These are phyloP conservation scores for Aselliscus stoliczkanus DNA, from an alignment of 2,797 vertebrate species.

Conservation along the genomic window DNA sequence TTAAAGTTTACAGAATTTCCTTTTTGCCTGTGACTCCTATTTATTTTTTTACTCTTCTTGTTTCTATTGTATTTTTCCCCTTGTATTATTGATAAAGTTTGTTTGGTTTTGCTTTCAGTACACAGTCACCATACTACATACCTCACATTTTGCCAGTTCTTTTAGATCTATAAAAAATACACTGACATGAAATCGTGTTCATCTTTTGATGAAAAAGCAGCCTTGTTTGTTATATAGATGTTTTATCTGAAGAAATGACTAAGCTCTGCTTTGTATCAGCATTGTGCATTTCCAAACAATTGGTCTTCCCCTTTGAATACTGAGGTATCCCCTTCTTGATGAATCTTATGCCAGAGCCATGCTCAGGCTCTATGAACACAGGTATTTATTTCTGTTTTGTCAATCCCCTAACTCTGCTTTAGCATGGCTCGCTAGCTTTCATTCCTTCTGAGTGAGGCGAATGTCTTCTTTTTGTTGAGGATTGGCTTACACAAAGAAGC, in stretches of 20 bases:
- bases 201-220: slow-evolving; percentile 23
- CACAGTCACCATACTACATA: neutral
- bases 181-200: neutral
- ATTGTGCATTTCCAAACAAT: neutral
- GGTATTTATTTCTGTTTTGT: no score
- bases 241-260: slow-evolving; percentile 7
- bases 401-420: no score
- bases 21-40: neutral
- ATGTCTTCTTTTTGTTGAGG: neutral
- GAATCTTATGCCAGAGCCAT: neutral
- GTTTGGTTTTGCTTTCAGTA: neutral
- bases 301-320: slow-evolving; percentile 10
- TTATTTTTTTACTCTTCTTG: neutral
- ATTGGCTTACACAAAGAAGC: neutral
- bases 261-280: slow-evolving; percentile 10
- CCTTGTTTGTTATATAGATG: neutral
- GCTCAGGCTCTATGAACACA: neutral
- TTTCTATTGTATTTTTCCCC: neutral
- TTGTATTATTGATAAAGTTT: slow-evolving; percentile 24
- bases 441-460: neutral
- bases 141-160: neutral
- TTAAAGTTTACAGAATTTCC: slow-evolving; percentile 13
- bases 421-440: neutral
- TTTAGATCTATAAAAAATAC: slow-evolving; percentile 37
- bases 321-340: neutral